Evolutionary conservation across 2,113 vertebrate genomes (phyloP).

Genomic region (Psophia crepitans): DNA sequence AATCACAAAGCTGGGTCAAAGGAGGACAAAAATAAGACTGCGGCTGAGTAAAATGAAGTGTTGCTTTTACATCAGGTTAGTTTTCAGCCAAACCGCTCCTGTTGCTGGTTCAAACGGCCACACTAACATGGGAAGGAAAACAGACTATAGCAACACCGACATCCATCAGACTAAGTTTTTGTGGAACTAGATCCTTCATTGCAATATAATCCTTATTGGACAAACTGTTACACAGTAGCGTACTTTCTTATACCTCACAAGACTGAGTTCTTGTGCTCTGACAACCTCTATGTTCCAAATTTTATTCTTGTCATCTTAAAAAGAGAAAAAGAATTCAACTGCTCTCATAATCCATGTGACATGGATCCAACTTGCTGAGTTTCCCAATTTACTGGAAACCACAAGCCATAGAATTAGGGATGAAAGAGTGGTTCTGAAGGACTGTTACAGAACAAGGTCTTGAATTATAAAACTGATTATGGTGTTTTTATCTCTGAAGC

Average conservation of each 20-base stretch:
- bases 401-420: not conserved
- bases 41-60: not conserved
- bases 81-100: not conserved
- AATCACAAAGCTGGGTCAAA: not conserved
- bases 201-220: not conserved
- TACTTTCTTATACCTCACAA: not conserved
- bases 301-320: not conserved
- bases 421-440: not conserved
- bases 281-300: not conserved
- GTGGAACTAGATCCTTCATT: not conserved
- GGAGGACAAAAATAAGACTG: not conserved
- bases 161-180: not conserved
- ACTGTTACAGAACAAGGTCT: not conserved
- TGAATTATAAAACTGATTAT: not conserved
- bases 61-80: not conserved
- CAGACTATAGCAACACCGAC: not conserved
- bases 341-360: not conserved
- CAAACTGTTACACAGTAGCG: fast-evolving
- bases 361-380: not conserved
- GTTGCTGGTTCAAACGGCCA: not conserved
- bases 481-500: not conserved
- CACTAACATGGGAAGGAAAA: not conserved
- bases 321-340: not conserved
- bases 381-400: not conserved
- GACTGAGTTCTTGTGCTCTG: not conserved